Evolutionary conservation across 2,113 vertebrate genomes (phyloP).

Genomic region (Aegotheles bennettii): DNA sequence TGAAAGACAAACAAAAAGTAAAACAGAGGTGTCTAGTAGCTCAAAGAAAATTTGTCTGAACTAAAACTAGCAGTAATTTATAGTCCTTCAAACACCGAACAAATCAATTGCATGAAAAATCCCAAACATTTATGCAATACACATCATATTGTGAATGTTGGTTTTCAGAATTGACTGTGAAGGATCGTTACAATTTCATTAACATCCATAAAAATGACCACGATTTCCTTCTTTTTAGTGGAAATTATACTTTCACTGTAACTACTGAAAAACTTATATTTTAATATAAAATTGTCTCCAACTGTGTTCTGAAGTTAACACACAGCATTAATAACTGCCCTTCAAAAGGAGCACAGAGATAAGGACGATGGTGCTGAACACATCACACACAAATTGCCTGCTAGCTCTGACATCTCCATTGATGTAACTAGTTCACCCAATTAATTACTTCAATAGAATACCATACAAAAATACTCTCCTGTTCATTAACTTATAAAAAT

Average conservation of each 20-base stretch:
- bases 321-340: neutral
- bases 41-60: neutral
- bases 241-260: neutral
- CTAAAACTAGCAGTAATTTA: neutral
- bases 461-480: neutral
- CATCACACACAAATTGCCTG: neutral
- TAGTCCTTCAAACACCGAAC: neutral
- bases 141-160: neutral
- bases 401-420: neutral
- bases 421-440: neutral
- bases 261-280: neutral
- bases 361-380: neutral
- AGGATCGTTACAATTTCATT: neutral
- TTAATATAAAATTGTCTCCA: neutral
- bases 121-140: neutral
- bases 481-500: neutral
- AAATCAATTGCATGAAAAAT: neutral
- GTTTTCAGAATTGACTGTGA: neutral
- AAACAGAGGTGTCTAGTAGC: neutral
- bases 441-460: neutral
- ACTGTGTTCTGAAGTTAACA: neutral
- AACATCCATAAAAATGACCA: neutral
- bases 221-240: neutral
- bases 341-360: neutral
- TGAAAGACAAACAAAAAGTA: slow-evolving; percentile 64